Evolutionary conservation across 1,140 invertebrate genomes (phyloP).

Genomic region (Hylaeus anthracinus): DNA sequence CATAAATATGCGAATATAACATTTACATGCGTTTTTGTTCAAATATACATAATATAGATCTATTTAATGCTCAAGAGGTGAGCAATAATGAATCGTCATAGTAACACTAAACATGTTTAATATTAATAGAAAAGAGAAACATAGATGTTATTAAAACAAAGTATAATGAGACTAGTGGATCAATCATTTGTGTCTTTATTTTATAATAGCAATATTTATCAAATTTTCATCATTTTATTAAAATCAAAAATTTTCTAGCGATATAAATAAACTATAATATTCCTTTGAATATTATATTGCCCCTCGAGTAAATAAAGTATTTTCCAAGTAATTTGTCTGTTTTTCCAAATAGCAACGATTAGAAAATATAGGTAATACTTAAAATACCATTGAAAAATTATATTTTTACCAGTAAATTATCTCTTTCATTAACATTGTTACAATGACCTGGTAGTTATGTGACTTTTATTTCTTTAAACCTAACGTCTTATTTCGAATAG

Average conservation of each 20-base stretch:
- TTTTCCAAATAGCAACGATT: background rate
- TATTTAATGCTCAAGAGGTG: background rate
- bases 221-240: background rate
- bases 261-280: slow-evolving; percentile 2
- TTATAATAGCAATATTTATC: background rate
- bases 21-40: slow-evolving; percentile 43
- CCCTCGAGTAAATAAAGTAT: background rate
- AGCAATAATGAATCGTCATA: background rate
- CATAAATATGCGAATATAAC: slow-evolving; percentile 49
- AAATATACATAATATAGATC: slow-evolving; percentile 42
- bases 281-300: background rate
- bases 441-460: slow-evolving; percentile 17
- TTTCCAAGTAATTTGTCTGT: background rate
- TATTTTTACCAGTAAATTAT: background rate
- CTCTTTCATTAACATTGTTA: background rate
- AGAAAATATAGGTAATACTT: background rate
- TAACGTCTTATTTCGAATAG: background rate
- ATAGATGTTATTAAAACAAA: slow-evolving; percentile 18
- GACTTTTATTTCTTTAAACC: slow-evolving; percentile 9
- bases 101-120: background rate
- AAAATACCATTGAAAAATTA: background rate
- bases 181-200: slow-evolving; percentile 12
- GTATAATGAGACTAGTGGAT: slow-evolving; percentile 25
- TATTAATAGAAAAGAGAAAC: slow-evolving; percentile 5
- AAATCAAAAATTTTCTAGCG: background rate